These are phyloP conservation scores for Scomber scombrus DNA, from an alignment of 2,113 vertebrate genomes.

Conservation along the genomic window DNA sequence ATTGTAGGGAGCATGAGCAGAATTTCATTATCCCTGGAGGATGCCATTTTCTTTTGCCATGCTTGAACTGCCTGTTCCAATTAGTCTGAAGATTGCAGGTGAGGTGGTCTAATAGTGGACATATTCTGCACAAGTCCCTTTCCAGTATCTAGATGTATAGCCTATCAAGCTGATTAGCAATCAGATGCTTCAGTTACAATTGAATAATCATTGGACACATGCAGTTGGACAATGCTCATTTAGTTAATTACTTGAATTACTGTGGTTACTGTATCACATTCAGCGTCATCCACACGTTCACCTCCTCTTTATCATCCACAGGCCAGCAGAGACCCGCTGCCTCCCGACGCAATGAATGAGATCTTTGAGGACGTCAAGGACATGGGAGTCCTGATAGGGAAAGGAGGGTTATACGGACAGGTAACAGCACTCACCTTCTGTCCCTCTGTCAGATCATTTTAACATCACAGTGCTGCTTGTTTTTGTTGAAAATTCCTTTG, in stretches of 20 bases:
- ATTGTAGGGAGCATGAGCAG: not conserved
- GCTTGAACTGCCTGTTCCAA: not conserved
- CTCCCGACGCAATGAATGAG: slow-evolving; percentile 80
- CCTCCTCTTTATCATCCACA: slow-evolving; percentile 63
- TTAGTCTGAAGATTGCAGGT: not conserved
- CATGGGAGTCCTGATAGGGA: slow-evolving; percentile 93
- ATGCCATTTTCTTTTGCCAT: not conserved
- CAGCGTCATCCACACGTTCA: not conserved
- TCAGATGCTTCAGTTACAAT: too few species aligned
- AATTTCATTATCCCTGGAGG: not conserved
- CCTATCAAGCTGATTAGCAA: not conserved
- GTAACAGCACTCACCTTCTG: slow-evolving; percentile 69
- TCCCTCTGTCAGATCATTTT: too few species aligned
- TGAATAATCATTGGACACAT: too few species aligned
- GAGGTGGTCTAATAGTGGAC: not conserved
- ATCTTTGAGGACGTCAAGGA: slow-evolving; percentile 93
- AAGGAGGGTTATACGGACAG: slow-evolving; percentile 92
- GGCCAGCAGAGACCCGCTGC: slow-evolving; percentile 87
- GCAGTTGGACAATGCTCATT: too few species aligned
- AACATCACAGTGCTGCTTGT: too few species aligned
- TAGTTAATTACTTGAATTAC: too few species aligned
- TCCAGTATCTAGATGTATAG: not conserved
- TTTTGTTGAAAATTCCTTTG: too few species aligned
- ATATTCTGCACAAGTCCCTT: not conserved
- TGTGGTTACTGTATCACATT: not conserved